These are phyloP conservation scores for Champsocephalus esox DNA, from an alignment of 2,797 vertebrate species.

Conservation along the genomic window DNA sequence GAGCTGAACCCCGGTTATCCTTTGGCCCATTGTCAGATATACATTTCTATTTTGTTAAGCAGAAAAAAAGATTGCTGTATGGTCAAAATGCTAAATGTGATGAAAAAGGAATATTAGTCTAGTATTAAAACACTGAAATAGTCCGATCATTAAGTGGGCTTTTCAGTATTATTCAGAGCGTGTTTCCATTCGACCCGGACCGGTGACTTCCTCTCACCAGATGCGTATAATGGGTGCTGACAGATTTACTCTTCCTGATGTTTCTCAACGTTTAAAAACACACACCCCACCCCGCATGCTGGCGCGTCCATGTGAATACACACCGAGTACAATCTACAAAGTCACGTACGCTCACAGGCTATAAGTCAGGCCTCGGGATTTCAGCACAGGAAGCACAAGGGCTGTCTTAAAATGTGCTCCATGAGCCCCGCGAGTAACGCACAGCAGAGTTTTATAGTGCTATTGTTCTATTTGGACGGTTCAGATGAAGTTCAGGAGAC, in stretches of 20 bases:
- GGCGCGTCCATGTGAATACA: conserved; percentile 1
- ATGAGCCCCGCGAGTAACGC: conserved; percentile 32
- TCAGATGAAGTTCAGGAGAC: conserved; percentile 60
- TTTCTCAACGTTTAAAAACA: conserved; percentile 41
- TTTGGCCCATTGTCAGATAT: conserved; percentile 25
- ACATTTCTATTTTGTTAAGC: not conserved
- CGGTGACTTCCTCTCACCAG: conserved; percentile 58
- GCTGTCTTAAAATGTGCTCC: conserved; percentile 44
- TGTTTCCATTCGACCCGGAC: conserved; percentile 8
- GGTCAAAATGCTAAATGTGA: not conserved
- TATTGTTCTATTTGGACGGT: conserved; percentile 62
- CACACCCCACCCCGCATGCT: conserved; percentile 38
- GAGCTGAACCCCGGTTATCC: conserved; percentile 72
- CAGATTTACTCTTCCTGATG: conserved; percentile 76
- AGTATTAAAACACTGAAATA: not conserved
- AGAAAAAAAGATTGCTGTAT: not conserved
- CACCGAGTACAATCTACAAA: not conserved
- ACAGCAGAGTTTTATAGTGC: conserved; percentile 30
- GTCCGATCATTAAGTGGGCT: not conserved
- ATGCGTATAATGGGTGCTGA: conserved; percentile 72
- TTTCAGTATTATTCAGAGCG: not conserved
- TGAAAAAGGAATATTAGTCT: not conserved
- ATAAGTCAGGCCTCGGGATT: conserved; percentile 41
- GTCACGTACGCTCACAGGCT: conserved; percentile 12
- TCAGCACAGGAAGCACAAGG: conserved; percentile 66